A percentile compares a stretch with the other conserved stretches of the same genome.
These are phyloP conservation scores for Eupithecia subumbrata DNA, from an alignment of 2,888 invertebrate genomes.

Conservation along the genomic window DNA sequence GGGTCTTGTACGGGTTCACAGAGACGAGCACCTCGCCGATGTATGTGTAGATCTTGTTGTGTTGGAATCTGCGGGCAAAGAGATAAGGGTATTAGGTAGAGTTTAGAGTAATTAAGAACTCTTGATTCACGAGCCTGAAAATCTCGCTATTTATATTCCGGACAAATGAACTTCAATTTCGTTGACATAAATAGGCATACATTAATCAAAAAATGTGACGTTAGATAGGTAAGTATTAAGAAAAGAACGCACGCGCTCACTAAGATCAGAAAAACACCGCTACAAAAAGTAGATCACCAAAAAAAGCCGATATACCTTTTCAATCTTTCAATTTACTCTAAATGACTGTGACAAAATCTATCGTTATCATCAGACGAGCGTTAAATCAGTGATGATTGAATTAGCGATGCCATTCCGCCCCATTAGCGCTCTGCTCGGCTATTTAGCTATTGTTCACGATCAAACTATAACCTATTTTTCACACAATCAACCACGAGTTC, in stretches of 20 bases:
- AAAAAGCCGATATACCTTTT: neutral
- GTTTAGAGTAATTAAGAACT: neutral
- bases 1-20: constrained; percentile 96
- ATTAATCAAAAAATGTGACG: no score
- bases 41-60: constrained; percentile 97
- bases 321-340: neutral
- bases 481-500: constrained; percentile 23
- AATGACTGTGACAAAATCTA: constrained; percentile 5
- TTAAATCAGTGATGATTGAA: constrained; percentile 46
- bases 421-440: constrained; percentile 46
- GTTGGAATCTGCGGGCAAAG: constrained; percentile 90
- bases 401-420: constrained; percentile 47
- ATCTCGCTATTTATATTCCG: no score
- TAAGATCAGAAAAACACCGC: neutral
- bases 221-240: neutral
- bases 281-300: neutral
- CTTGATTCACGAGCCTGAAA: no score
- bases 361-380: constrained; percentile 26
- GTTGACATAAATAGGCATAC: no score
- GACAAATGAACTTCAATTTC: no score
- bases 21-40: constrained; percentile 99
- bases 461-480: constrained; percentile 15
- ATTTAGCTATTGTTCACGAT: constrained; percentile 39
- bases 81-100: neutral
- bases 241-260: neutral